Base-by-base conservation (phyloP, 2,888 invertebrate genomes). In the Andrena trimmerana region DNA sequence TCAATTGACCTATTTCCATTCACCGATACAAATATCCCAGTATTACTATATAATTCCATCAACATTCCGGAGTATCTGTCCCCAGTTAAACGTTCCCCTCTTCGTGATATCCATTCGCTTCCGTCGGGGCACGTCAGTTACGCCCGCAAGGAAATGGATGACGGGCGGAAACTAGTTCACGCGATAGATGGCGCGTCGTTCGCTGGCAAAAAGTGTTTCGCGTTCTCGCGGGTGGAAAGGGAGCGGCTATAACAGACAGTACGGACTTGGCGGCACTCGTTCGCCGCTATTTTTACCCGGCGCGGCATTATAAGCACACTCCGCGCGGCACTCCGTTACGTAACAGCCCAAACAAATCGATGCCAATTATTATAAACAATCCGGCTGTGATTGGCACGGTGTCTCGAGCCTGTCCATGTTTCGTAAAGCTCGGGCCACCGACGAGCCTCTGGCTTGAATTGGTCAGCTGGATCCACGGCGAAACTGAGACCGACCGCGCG, bases 331-430 rank as follows among this genome's bases (percentile, higher is more conserved):
- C 33, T 29, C 10, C 76, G 68, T 94, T 94, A 93, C 91, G 89
- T 93, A 94, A 94, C 88, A 84, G 84, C 84, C 54, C 86, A 90
- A 91, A 90, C 83, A 91, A 91, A 90, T 89, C 85, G 78, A 84
- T 90, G 91, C 91, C 91, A 91, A 91, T 93, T 92, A 90, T 91
- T 91, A 93, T 92, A 93, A 93, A 93, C 90, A 92, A 92, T 89
- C 68, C 74, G 63, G 71, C 57, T 62, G 60, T 75, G 85, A 85
- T 85, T 86, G 86, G 85, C 86, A 80, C 66, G 48, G 36, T 16
- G 16, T 29, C 52, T 10, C n/a, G 42, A 31, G 5, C 13, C 8
- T 20, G 50, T 70, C 36, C 62, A 79, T 24, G 52, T 24, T 70
- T 78, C 62, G 72, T 29, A 29, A 57, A 60, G 65, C 16, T 48